Conservation (phyloP, 2,797 vertebrate species). For the Enteromius argenteus region DNA sequence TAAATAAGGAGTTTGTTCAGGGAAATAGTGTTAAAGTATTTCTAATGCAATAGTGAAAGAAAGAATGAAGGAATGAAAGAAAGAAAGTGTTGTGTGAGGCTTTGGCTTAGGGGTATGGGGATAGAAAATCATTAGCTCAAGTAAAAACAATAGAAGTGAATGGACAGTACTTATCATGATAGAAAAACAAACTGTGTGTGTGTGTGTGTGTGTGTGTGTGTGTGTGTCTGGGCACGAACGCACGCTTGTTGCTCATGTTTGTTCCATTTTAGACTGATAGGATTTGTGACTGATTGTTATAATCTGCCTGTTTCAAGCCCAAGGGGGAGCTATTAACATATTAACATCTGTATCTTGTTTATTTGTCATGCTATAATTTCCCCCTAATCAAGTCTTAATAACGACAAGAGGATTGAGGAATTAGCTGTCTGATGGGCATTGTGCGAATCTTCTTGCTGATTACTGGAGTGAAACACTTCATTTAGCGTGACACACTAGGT, state of each 20-base stretch:
- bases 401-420: conserved; percentile 58
- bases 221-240: no score
- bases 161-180: neutral
- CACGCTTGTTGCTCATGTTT: neutral
- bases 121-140: neutral
- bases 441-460: conserved; percentile 53
- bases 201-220: no score
- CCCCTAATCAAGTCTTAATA: conserved; percentile 59
- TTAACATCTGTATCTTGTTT: conserved; percentile 58
- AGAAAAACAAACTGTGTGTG: neutral
- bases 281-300: conserved; percentile 47
- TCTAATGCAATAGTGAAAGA: neutral
- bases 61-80: neutral
- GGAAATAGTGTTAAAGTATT: neutral
- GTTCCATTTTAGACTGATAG: conserved; percentile 23
- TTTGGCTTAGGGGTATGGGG: neutral
- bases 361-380: conserved; percentile 49
- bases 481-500: conserved; percentile 53
- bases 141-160: neutral
- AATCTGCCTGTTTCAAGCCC: conserved; percentile 41
- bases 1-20: neutral
- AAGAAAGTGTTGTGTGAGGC: neutral
- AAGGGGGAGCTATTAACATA: conserved; percentile 45
- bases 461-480: conserved; percentile 57
- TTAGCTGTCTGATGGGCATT: conserved; percentile 47